Percentiles rank a stretch among this genome's conserved stretches.
Conservation (phyloP, 2,888 invertebrate genomes). For the Cordilura impudica region DNA sequence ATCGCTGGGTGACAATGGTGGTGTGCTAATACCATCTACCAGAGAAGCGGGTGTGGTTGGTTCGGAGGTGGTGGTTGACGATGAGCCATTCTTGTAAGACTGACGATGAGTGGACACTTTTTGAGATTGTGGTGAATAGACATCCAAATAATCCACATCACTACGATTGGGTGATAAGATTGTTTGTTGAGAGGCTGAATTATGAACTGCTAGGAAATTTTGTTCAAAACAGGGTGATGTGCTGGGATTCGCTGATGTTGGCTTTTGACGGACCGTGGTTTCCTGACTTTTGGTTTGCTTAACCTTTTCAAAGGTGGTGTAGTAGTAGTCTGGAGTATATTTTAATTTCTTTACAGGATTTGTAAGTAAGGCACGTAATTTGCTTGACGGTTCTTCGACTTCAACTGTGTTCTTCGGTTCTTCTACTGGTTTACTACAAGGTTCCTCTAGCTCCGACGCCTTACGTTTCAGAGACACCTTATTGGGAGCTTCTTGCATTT, state of each 20-base stretch:
- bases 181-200: slow-evolving; percentile 68
- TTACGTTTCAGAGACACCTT: slow-evolving; percentile 30
- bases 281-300: slow-evolving; percentile 63
- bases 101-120: slow-evolving; percentile 65
- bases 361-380: slow-evolving; percentile 81
- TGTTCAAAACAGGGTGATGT: slow-evolving; percentile 71
- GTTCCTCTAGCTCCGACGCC: slow-evolving; percentile 20
- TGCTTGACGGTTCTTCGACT: slow-evolving; percentile 74
- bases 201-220: slow-evolving; percentile 62
- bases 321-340: slow-evolving; percentile 75
- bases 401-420: not conserved
- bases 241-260: too few relatives aligned
- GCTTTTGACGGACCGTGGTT: too few relatives aligned
- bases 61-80: slow-evolving; percentile 63
- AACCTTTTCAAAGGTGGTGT: slow-evolving; percentile 70
- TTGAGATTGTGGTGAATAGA: slow-evolving; percentile 69
- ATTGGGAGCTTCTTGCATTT: not conserved
- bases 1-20: slow-evolving; percentile 74
- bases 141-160: slow-evolving; percentile 73
- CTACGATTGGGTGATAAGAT: slow-evolving; percentile 73
- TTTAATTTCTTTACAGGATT: slow-evolving; percentile 76
- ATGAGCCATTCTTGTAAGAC: slow-evolving; percentile 65
- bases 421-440: not conserved
- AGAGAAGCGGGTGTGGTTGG: slow-evolving; percentile 66
- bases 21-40: slow-evolving; percentile 75